Base-by-base conservation (phyloP, 2,888 invertebrate genomes). In the Ypsolopha scabrella region DNA sequence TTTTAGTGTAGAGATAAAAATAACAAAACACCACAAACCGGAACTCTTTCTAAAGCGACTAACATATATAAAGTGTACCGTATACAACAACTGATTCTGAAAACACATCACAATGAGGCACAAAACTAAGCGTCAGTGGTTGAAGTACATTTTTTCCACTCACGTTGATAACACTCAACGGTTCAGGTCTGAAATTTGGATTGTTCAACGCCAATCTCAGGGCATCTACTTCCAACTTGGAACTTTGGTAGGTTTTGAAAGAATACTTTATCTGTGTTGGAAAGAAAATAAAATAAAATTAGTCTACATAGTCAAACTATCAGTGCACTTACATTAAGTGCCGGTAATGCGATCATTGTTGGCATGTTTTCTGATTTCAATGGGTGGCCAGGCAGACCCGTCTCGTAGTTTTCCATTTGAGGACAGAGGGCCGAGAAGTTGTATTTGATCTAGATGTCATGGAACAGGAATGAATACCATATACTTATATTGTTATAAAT, bases 371-470 rank as follows among this genome's bases (percentile, higher is more conserved):
- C 89, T 78, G 76, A 89, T 89, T 81, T 90, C 79, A 72, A 89
- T 80, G 74, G 87, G 76, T 67, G 38, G 8, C 13, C 24, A 24
- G 24, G 24, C 24, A 24, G 2, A 24, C 24, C 44, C 14, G 10
- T 34, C 9, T 48, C 85, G 62, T 90, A 88, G 69, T 89, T 87
- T 64, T 86, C 88, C 68, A 89, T 80, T 77, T 87, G 87, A 43
- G 91, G 90, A 70, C 91, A 91, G 82, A 92, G 90, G 54, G 90
- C 90, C 50, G 89, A 88, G 75, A 93, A 93, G 72, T 88, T 91
- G 87, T 93, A 93, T 68, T 91, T 92, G 68, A 93, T 93, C 93
- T 93, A 85, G 61, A 75, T 75, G 64, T 65, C 50, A 58, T 51
- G 59, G 60, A 24, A 24, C 24, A 24, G 58, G 50, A 50, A 10